These are phyloP conservation scores for Triplophysa tibetana DNA, from an alignment of 2,113 vertebrate genomes.

Conservation along the genomic window DNA sequence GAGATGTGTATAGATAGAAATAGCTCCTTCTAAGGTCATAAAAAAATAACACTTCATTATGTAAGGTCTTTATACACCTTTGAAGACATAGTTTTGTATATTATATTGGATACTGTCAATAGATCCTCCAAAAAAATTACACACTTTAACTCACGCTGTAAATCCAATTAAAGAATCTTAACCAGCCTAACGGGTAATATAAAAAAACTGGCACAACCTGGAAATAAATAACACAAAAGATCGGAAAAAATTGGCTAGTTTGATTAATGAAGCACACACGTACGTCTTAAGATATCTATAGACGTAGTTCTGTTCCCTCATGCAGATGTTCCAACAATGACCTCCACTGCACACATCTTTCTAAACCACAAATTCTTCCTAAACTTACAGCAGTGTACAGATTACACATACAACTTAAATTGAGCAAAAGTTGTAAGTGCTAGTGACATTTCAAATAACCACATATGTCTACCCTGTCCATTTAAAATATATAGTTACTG, in stretches of 20 bases:
- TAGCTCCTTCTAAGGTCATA: too few species aligned
- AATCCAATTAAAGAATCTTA: background rate
- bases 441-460: background rate
- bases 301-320: background rate
- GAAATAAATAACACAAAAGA: constrained; percentile 18
- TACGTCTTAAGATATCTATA: background rate
- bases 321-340: constrained; percentile 7
- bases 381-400: background rate
- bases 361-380: constrained; percentile 6
- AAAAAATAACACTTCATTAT: too few species aligned
- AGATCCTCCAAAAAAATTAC: too few species aligned
- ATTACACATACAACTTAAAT: background rate
- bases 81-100: too few species aligned
- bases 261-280: constrained; percentile 1
- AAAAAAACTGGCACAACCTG: constrained; percentile 16
- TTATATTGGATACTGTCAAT: too few species aligned
- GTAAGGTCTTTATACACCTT: too few species aligned
- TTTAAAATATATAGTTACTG: constrained; percentile 5
- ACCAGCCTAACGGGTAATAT: constrained; percentile 10
- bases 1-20: too few species aligned
- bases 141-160: background rate
- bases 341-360: background rate
- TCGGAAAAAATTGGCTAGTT: constrained; percentile 26
- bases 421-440: background rate
- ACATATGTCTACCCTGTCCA: background rate